Base-by-base conservation (phyloP, 2,797 vertebrate species). In the Leptodactylus fallax region DNA sequence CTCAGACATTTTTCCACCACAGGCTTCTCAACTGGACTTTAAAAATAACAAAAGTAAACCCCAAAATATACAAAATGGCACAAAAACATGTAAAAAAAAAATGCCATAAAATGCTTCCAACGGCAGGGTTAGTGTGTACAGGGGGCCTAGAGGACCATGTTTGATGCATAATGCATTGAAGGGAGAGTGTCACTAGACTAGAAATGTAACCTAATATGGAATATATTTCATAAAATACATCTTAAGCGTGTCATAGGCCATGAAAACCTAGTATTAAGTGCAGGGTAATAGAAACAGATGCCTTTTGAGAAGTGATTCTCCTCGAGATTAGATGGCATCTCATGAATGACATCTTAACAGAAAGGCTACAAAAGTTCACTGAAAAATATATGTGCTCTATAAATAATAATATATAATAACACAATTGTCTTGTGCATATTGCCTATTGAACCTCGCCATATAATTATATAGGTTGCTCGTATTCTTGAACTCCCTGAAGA, bases 371-470 rank as follows among this genome's bases (percentile, higher is more conserved):
- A 13, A 76, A 23, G 71, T 58, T 78, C 49, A 65, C 14, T 13
- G 21, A 58, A 27, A 69, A 85, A 85, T 58, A 47, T 61, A 60
- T 61, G 11, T 76, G n/a, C 83, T 85, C 23, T 53, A 78, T 65
- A 49, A 67, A 67, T 67, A 67, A 67, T 67, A 74, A 72, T 72
- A 84, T 21, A 53, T 55, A 83, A 83, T 63, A 60, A 79, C 74
- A 27, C 65, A 65, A 79, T 79, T 77, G 60, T 14, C 61, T 13
- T 7, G n/a, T 27, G 49, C 58, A 51, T 47, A 45, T 81, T 67
- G 58, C 60, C n/a, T 9, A 80, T 49, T 23, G 47, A 49, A 51
- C 80, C 14, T 9, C 0, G 45, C 16, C 17, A 11, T 58, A 63
- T 23, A 67, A 65, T 81, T 49, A 81, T 63, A 61, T 81, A 67